A percentile compares a stretch with the other conserved stretches of the same genome.
Conservation (phyloP, 1,140 invertebrate species). For the Mylabris phalerata region DNA sequence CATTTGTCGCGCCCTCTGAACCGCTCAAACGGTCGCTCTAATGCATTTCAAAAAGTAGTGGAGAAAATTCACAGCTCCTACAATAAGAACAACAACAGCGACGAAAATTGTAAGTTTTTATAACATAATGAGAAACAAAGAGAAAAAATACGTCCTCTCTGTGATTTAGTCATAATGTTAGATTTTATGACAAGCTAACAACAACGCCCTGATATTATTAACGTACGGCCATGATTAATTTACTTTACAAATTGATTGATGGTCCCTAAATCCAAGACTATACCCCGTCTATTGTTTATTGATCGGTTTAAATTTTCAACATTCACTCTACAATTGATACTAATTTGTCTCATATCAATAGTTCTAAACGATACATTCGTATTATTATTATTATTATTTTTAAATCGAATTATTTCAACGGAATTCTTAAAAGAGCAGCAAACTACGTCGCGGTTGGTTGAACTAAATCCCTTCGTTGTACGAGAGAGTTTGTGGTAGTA, state of each 20-base stretch:
- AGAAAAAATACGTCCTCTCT: neutral
- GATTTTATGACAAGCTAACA: constrained; percentile 15
- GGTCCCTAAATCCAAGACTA: neutral
- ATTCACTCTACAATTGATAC: too few relatives aligned
- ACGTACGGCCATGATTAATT: constrained; percentile 15
- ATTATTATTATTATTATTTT: too few relatives aligned
- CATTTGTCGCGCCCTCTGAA: constrained; percentile 30
- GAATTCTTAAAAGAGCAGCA: constrained; percentile 1
- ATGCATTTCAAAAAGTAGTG: constrained; percentile 19
- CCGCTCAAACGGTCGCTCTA: constrained; percentile 19
- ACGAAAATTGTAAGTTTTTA: too few relatives aligned
- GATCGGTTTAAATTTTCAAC: too few relatives aligned
- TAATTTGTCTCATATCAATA: too few relatives aligned
- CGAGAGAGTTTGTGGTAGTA: constrained; percentile 33
- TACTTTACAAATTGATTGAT: constrained; percentile 18
- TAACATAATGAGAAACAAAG: too few relatives aligned
- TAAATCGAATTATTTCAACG: too few relatives aligned
- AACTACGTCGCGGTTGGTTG: constrained; percentile 34
- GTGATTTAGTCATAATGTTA: constrained; percentile 23
- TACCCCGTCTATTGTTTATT: too few relatives aligned
- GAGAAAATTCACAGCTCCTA: constrained; percentile 4
- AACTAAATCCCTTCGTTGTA: constrained; percentile 30
- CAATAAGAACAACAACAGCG: neutral
- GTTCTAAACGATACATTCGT: too few relatives aligned
- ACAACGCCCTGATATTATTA: neutral